Percentiles rank a stretch among this genome's conserved stretches.
These are phyloP conservation scores for Listronotus bonariensis DNA, from an alignment of 1,140 invertebrate genomes.

Conservation along the genomic window DNA sequence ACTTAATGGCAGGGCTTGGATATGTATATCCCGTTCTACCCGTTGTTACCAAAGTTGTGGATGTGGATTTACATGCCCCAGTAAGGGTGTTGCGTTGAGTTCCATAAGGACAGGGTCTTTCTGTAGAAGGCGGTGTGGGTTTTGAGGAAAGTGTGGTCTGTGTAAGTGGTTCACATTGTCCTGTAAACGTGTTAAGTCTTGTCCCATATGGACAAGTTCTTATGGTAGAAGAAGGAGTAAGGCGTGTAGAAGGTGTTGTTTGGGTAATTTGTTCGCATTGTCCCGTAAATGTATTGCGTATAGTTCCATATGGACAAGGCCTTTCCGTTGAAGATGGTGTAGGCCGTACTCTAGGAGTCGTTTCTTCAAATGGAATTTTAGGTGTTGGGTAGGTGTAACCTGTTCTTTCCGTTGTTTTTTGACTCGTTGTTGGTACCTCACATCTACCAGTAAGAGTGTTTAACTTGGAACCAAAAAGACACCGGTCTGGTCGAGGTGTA, in stretches of 20 bases:
- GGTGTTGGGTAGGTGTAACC: slow-evolving; percentile 28
- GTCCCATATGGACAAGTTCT: slow-evolving; percentile 27
- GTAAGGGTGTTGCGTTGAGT: no score
- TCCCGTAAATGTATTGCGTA: slow-evolving; percentile 5
- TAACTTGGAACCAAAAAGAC: slow-evolving; percentile 9
- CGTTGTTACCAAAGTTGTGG: background rate
- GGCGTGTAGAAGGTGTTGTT: background rate
- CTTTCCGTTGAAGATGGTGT: background rate
- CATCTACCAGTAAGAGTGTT: slow-evolving; percentile 18
- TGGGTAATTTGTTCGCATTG: slow-evolving; percentile 2
- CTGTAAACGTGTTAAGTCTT: slow-evolving; percentile 2
- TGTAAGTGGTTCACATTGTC: slow-evolving; percentile 5
- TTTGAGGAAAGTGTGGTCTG: background rate
- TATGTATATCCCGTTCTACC: slow-evolving; percentile 26
- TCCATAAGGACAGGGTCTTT: no score
- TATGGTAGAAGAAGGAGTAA: background rate
- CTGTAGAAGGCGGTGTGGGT: background rate
- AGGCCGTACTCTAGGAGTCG: slow-evolving; percentile 2
- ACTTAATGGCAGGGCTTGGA: slow-evolving; percentile 1
- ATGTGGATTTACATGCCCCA: slow-evolving; percentile 8
- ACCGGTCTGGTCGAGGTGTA: background rate
- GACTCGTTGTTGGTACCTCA: slow-evolving; percentile 3
- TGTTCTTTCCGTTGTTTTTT: slow-evolving; percentile 6
- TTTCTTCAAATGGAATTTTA: slow-evolving; percentile 18
- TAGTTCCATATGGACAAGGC: background rate